These are phyloP conservation scores for Chaetoderma sp. DNA, from an alignment of 2,888 invertebrate species.

Conservation along the genomic window DNA sequence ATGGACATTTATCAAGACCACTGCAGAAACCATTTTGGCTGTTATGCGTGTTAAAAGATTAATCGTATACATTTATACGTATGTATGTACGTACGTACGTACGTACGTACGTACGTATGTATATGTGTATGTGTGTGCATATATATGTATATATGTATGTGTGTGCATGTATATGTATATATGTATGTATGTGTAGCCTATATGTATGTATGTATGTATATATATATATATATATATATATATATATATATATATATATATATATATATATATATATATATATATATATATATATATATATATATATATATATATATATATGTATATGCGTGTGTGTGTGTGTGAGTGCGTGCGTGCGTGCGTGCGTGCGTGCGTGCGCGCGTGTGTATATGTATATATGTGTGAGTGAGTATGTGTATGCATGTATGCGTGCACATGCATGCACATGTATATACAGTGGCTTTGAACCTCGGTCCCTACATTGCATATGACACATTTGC, in stretches of 20 bases:
- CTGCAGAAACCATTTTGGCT: not conserved
- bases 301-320: conserved; percentile 14
- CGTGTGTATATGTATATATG: conserved; percentile 9
- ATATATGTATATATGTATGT: not conserved
- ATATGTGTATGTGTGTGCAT: not conserved
- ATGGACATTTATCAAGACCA: no score
- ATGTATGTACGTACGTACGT: not conserved
- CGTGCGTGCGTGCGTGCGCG: not conserved
- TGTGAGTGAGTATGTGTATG: not conserved
- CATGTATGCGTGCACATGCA: not conserved
- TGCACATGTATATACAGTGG: not conserved
- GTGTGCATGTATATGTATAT: not conserved
- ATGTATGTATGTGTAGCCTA: not conserved
- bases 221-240: conserved; percentile 9
- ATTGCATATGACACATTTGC: no score
- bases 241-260: conserved; percentile 9
- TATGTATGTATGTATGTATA: not conserved
- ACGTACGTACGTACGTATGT: not conserved
- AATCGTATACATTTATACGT: not conserved
- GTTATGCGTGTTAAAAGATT: not conserved
- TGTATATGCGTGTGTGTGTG: not conserved
- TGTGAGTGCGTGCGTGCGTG: not conserved
- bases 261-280: conserved; percentile 9
- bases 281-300: conserved; percentile 12
- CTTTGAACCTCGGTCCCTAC: no score